A percentile compares a stretch with the other conserved stretches of the same genome.
phyloP scores from a whole-genome alignment of 2,888 invertebrate species.

The Argyresthia goedartella region DNA sequence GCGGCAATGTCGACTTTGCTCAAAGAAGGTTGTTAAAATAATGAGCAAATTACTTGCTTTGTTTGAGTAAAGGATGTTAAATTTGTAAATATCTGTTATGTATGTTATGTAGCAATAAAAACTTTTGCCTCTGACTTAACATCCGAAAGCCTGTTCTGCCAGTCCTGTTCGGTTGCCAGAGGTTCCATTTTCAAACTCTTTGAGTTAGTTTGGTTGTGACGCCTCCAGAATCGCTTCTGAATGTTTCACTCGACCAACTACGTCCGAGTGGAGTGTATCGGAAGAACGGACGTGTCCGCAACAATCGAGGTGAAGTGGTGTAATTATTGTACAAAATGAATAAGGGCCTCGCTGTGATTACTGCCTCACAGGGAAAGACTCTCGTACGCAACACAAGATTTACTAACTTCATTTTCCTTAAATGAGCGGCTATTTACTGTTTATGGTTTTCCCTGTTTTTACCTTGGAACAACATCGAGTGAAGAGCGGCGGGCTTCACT shows the following conservation, averaged over 20 bases:
- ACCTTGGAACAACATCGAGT: not conserved
- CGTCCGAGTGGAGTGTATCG: not conserved
- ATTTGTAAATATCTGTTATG: too few relatives aligned
- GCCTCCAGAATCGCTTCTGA: constrained; percentile 9
- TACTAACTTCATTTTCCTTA: not conserved
- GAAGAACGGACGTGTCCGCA: not conserved
- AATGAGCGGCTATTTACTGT: constrained; percentile 1
- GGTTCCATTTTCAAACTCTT: too few relatives aligned
- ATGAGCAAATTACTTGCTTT: too few relatives aligned
- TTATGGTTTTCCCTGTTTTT: not conserved
- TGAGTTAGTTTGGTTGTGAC: too few relatives aligned
- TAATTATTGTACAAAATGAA: constrained; percentile 3
- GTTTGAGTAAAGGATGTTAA: too few relatives aligned
- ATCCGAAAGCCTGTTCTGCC: too few relatives aligned
- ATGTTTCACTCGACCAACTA: constrained; percentile 2
- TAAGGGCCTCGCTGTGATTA: constrained; percentile 1
- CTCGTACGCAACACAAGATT: not conserved
- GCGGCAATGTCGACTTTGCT: too few relatives aligned
- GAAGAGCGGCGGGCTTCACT: not conserved
- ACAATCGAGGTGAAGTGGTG: not conserved
- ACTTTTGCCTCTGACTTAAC: too few relatives aligned
- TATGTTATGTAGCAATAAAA: too few relatives aligned
- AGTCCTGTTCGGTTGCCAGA: too few relatives aligned
- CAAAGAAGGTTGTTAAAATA: too few relatives aligned
- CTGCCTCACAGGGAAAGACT: not conserved